Conservation (phyloP, 2,797 vertebrate species). For the Mormyrus proboscirostris region DNA sequence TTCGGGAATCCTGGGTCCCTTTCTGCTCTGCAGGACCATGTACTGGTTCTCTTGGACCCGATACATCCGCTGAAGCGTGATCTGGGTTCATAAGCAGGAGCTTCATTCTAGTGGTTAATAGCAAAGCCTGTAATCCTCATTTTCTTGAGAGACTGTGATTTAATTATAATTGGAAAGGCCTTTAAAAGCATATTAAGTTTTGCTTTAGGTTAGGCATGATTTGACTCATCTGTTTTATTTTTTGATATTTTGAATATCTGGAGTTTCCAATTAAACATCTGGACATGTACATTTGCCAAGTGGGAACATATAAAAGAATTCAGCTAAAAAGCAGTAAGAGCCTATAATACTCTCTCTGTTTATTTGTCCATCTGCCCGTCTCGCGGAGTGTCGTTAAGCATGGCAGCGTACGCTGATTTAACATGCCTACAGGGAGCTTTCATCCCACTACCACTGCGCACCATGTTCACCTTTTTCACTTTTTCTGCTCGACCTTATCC, state of each 20-base stretch:
- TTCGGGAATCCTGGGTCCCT: not conserved
- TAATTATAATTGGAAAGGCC: conserved; percentile 37
- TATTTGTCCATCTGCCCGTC: not conserved
- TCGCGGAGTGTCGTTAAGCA: not conserved
- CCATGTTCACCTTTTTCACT: not conserved
- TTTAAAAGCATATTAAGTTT: conserved; percentile 34
- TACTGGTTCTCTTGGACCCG: not conserved
- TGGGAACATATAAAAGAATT: conserved; percentile 30
- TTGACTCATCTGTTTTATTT: conserved; percentile 34
- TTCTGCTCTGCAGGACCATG: not conserved
- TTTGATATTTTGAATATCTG: conserved; percentile 45
- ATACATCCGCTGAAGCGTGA: not conserved
- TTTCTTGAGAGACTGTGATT: conserved; percentile 23
- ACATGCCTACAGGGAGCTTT: not conserved
- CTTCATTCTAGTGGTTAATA: not conserved
- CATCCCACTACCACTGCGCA: not conserved
- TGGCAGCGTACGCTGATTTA: not conserved
- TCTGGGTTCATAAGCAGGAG: not conserved
- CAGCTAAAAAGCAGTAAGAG: not conserved
- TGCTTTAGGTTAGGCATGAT: conserved; percentile 34
- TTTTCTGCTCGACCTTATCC: not conserved
- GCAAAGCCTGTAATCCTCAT: not conserved
- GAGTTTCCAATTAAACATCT: conserved; percentile 43
- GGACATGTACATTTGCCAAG: conserved; percentile 38
- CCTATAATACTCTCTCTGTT: not conserved